These are phyloP conservation scores for Notarius lentiginosus DNA, from an alignment of 2,113 vertebrate genomes.

Conservation along the genomic window DNA sequence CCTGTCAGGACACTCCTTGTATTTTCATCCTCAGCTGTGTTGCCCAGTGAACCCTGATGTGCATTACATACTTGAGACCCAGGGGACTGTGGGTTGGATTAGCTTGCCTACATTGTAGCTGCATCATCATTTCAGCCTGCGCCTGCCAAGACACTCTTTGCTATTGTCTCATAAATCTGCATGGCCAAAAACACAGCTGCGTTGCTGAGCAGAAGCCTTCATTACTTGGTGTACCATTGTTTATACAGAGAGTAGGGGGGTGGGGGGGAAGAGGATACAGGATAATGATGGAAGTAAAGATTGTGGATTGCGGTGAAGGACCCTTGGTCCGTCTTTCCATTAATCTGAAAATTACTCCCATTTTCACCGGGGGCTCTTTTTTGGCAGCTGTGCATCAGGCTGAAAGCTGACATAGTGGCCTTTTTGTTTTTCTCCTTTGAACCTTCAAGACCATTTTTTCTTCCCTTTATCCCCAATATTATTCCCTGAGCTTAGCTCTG, in stretches of 20 bases:
- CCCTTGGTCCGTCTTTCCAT: conserved; percentile 64
- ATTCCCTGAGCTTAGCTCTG: conserved; percentile 59
- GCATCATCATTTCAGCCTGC: conserved; percentile 59
- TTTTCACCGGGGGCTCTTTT: conserved; percentile 38
- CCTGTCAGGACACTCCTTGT: conserved; percentile 44
- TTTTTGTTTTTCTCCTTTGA: conserved; percentile 75
- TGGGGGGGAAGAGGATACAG: conserved; percentile 14
- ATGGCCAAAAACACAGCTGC: conserved; percentile 64
- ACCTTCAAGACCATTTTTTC: conserved; percentile 60
- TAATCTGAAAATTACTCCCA: conserved; percentile 79
- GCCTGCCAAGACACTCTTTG: conserved; percentile 53
- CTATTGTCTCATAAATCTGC: conserved; percentile 40
- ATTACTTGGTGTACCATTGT: conserved; percentile 19
- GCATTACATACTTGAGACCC: conserved; percentile 47
- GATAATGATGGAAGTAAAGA: conserved; percentile 64
- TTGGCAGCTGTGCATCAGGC: conserved; percentile 65
- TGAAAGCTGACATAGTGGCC: conserved; percentile 66
- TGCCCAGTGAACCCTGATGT: not conserved
- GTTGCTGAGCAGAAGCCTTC: conserved; percentile 24
- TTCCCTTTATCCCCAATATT: conserved; percentile 63
- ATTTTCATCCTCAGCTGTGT: conserved; percentile 10
- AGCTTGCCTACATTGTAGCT: conserved; percentile 72
- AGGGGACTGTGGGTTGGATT: conserved; percentile 74
- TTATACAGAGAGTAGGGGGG: conserved; percentile 43
- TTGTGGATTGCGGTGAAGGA: conserved; percentile 65